A percentile compares a stretch with the other conserved stretches of the same genome.
phyloP scores from a whole-genome alignment of 2,888 invertebrate genomes.

The Azorinus chamasolen region DNA sequence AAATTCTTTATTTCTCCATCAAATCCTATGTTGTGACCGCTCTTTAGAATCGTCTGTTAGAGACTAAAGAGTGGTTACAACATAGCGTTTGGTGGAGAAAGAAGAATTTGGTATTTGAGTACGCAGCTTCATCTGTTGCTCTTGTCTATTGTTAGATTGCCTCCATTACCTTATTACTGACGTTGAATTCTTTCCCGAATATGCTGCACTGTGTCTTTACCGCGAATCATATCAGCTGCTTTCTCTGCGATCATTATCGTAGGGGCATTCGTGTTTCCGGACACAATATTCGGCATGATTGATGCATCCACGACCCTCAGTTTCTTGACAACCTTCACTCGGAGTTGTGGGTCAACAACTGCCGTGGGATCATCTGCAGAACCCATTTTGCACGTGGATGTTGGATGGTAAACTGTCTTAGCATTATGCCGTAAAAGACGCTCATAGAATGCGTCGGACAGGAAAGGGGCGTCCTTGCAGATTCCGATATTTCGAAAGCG shows the following conservation, averaged over 20 bases:
- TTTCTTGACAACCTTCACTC: conserved; percentile 43
- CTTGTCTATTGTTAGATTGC: too few species aligned
- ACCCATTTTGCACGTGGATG: conserved; percentile 57
- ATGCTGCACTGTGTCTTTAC: conserved; percentile 33
- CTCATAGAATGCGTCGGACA: conserved; percentile 29
- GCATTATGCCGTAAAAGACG: conserved; percentile 37
- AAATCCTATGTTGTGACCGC: too few species aligned
- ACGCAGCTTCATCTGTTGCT: too few species aligned
- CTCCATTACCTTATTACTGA: too few species aligned
- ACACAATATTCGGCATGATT: conserved; percentile 39
- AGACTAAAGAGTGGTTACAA: too few species aligned
- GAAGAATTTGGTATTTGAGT: too few species aligned
- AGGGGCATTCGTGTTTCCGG: conserved; percentile 52
- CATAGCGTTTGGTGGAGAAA: too few species aligned
- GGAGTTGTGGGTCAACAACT: conserved; percentile 41
- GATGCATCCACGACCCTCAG: conserved; percentile 51
- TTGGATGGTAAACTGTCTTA: conserved; percentile 40
- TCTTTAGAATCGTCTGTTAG: too few species aligned
- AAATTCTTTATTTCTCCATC: too few species aligned
- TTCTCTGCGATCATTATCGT: conserved; percentile 61
- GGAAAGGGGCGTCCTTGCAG: conserved; percentile 17
- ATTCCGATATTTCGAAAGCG: background rate
- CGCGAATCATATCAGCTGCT: too few species aligned
- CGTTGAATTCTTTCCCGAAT: conserved; percentile 20
- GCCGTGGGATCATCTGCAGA: conserved; percentile 15